These are phyloP conservation scores for Hirundichthys speculiger DNA, from an alignment of 2,113 vertebrate genomes.

Conservation along the genomic window DNA sequence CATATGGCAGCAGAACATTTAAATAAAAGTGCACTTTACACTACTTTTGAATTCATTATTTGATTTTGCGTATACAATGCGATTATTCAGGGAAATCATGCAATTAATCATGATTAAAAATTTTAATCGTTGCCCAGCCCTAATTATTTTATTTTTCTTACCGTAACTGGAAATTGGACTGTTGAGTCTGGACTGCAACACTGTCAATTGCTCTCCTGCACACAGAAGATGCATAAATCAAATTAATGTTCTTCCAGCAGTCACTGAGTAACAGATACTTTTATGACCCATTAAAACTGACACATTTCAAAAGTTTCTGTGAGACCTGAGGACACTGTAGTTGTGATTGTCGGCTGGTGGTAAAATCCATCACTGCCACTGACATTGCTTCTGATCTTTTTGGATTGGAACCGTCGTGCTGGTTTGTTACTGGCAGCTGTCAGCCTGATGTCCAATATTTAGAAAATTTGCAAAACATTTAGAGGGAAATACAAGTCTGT, in stretches of 20 bases:
- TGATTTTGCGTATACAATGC: too few species aligned
- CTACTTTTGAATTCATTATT: too few species aligned
- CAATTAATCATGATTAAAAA: too few species aligned
- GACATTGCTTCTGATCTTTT: conserved; percentile 70
- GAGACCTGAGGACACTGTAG: conserved; percentile 80
- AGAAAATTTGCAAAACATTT: neutral
- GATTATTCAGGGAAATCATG: too few species aligned
- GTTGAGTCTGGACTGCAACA: conserved; percentile 12
- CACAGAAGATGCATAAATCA: neutral
- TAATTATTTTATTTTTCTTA: too few species aligned
- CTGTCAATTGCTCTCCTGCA: conserved; percentile 21
- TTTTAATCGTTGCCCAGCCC: too few species aligned
- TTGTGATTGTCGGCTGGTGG: conserved; percentile 63
- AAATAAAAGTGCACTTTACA: too few species aligned
- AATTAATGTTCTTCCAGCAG: neutral
- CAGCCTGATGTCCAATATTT: conserved; percentile 76
- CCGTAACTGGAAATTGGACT: conserved; percentile 32
- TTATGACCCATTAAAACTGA: neutral
- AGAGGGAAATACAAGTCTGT: neutral
- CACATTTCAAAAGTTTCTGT: neutral
- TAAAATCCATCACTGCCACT: conserved; percentile 79
- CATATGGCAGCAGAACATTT: too few species aligned
- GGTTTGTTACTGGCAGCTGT: conserved; percentile 79
- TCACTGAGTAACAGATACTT: neutral
- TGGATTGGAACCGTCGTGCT: conserved; percentile 80